Evolutionary conservation across 1,140 invertebrate genomes (phyloP), one percentile per base, ranked within the genome.

Genomic region (Drosophila prosaltans): DNA sequence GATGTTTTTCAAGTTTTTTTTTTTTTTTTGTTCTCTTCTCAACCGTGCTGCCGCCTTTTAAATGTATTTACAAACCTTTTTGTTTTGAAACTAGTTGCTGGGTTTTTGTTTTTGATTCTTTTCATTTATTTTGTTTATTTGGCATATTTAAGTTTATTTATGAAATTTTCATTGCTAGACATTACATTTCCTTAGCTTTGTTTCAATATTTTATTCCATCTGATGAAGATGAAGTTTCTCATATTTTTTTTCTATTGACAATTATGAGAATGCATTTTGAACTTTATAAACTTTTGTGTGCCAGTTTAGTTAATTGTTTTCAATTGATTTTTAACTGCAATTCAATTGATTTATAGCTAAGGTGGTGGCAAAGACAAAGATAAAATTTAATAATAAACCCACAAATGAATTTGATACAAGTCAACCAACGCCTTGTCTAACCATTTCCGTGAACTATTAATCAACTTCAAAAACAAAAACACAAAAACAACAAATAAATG

Each of bases 311-410:
- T 59, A 26, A 70, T 57, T 65, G 78, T 59, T 57, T 67, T 67
- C 51, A 51, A 70, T 62, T 24, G 67, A 60, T 45, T 65, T 65
- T 74, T 83, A 68, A 78, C 80, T 65, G 83, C 58, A 71, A 59
- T 67, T 80, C 72, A 83, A 88, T 88, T 89, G 77, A 89, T 86
- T 72, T 74, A 73, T 75, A 65, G 61, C 32, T 62, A 48, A 48
- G 62, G 61, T 72, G 74, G 65, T 54, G 9, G 4, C 11, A 43
- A 26, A 26, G 9, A 51, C 8, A 51, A 51, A 26, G 8, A 51
- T 8, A 26, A 26, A 32, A 36, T 21, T 16, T 16, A 16, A n/a
- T 58, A 48, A 41, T 36, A 66, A 43, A 26, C 83, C 83, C 83
- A 88, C 83, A 78, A 73, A 63, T 10, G 11, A 32, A 21, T 57